phyloP scores from a whole-genome alignment of 1,140 invertebrate genomes.

The Scaptomyza pallida region DNA sequence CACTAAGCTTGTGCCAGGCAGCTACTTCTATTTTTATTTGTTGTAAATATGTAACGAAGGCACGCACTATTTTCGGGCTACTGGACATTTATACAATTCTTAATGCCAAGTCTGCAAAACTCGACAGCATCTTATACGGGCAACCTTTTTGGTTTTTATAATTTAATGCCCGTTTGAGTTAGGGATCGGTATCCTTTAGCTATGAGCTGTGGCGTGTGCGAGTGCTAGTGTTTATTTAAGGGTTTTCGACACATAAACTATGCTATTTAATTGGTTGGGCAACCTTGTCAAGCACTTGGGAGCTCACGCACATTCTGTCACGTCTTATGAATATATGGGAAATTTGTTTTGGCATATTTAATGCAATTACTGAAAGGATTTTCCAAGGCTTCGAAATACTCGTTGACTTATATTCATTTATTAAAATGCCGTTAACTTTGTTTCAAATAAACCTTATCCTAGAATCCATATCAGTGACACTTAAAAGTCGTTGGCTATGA shows the following conservation, averaged over 20 bases:
- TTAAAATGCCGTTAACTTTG: conserved; percentile 47
- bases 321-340: conserved; percentile 54
- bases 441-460: conserved; percentile 25
- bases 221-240: conserved; percentile 24
- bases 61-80: conserved; percentile 67
- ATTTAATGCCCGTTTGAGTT: conserved; percentile 81
- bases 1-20: conserved; percentile 8
- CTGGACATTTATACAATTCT: conserved; percentile 23
- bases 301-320: conserved; percentile 26
- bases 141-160: conserved; percentile 66
- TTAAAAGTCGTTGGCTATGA: no score
- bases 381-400: conserved; percentile 38
- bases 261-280: conserved; percentile 72
- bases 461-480: conserved; percentile 3
- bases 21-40: conserved; percentile 53
- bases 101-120: conserved; percentile 74
- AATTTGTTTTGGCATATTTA: conserved; percentile 78
- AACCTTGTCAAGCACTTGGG: conserved; percentile 50
- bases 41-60: conserved; percentile 77
- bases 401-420: conserved; percentile 65
- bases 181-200: conserved; percentile 60
- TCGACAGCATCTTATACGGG: conserved; percentile 4
- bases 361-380: conserved; percentile 81
- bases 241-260: conserved; percentile 65
- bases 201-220: conserved; percentile 44